Evolutionary conservation across 1,140 invertebrate species (phyloP).

Genomic region (Cyclargus thomasi): DNA sequence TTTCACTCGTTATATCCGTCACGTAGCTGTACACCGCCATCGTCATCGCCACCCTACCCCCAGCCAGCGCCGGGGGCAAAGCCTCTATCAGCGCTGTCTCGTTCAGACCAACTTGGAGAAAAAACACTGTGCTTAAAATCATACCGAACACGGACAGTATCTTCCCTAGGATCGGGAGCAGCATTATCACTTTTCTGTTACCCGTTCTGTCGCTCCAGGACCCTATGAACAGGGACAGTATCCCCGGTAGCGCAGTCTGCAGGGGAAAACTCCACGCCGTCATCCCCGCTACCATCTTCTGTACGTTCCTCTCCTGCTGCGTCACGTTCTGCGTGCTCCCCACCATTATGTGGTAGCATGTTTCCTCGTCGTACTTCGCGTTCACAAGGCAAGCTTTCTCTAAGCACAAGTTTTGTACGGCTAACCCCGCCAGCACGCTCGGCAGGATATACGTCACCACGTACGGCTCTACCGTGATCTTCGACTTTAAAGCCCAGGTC

Average conservation of each 20-base stretch:
- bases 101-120: constrained; percentile 74
- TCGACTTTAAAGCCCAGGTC: constrained; percentile 58
- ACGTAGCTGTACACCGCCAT: constrained; percentile 78
- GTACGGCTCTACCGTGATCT: constrained; percentile 77
- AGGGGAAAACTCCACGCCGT: constrained; percentile 76
- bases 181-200: constrained; percentile 77
- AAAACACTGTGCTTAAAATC: constrained; percentile 75
- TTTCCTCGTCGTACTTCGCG: constrained; percentile 69
- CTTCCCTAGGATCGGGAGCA: constrained; percentile 77
- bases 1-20: constrained; percentile 76
- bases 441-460: constrained; percentile 76
- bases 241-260: constrained; percentile 75
- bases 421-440: constrained; percentile 73
- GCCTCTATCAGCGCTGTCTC: constrained; percentile 75
- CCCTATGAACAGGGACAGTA: constrained; percentile 77
- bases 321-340: constrained; percentile 68
- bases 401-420: constrained; percentile 77
- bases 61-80: constrained; percentile 74
- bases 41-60: constrained; percentile 75
- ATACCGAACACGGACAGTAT: constrained; percentile 67
- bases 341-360: constrained; percentile 74
- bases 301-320: constrained; percentile 70
- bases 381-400: constrained; percentile 80
- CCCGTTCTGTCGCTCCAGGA: constrained; percentile 78
- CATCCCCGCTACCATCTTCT: constrained; percentile 76